Evolutionary conservation across 2,113 vertebrate genomes (phyloP).

Genomic region (Albula glossodonta): DNA sequence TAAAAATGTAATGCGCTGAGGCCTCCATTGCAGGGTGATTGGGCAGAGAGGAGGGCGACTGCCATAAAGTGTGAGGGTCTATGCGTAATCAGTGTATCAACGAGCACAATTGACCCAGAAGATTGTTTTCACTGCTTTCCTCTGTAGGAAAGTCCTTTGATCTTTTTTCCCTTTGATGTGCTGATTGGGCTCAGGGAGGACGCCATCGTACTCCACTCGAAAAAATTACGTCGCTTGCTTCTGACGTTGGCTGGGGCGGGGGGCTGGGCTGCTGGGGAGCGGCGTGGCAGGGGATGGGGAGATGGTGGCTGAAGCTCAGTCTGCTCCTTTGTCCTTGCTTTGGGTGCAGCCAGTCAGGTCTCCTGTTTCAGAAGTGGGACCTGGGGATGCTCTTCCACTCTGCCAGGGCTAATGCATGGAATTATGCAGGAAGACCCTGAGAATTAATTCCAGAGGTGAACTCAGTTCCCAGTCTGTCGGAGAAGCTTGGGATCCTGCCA

Average conservation of each 20-base stretch:
- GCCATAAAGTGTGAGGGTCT: neutral
- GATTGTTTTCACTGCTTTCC: constrained; percentile 12
- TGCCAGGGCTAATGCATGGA: neutral
- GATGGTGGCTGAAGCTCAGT: neutral
- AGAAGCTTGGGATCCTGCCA: neutral
- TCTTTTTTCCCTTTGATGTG: constrained; percentile 15
- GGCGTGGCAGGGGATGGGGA: neutral
- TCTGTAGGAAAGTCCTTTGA: constrained; percentile 16
- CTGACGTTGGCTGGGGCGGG: neutral
- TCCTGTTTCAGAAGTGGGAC: neutral
- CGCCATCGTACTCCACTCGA: neutral
- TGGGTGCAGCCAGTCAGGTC: neutral
- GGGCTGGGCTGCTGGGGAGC: no score
- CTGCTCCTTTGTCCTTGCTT: neutral
- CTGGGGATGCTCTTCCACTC: neutral
- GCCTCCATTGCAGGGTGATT: neutral
- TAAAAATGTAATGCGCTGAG: constrained; percentile 9
- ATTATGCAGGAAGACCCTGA: neutral
- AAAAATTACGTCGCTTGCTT: constrained; percentile 13
- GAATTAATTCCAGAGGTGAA: neutral
- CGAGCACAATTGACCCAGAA: constrained; percentile 7
- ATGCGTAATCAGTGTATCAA: constrained; percentile 13
- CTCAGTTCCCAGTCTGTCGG: neutral
- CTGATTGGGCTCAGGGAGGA: constrained; percentile 17
- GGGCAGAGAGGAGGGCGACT: neutral